These are phyloP conservation scores for Procambarus clarkii DNA, from an alignment of 1,140 invertebrate species.

Conservation along the genomic window DNA sequence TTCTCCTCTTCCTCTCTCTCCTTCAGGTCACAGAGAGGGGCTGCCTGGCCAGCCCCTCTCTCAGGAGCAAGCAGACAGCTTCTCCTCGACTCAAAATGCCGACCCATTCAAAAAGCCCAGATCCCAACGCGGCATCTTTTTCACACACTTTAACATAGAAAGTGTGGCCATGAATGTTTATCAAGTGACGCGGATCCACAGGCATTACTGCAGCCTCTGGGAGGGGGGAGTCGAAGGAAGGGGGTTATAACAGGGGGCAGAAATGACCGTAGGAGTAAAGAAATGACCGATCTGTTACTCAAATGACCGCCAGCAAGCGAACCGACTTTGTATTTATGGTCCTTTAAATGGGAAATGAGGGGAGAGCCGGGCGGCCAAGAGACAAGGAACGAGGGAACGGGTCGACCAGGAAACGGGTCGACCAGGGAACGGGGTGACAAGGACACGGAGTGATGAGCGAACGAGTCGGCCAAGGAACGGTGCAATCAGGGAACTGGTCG, in stretches of 20 bases:
- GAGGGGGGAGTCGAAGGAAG: too few relatives aligned
- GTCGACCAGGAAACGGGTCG: too few relatives aligned
- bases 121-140: constrained; percentile 23
- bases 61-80: background rate
- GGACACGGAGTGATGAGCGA: too few relatives aligned
- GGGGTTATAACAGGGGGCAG: constrained; percentile 11
- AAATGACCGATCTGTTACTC: constrained; percentile 51
- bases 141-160: constrained; percentile 43
- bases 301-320: constrained; percentile 35
- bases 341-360: constrained; percentile 55
- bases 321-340: constrained; percentile 50
- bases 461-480: too few relatives aligned
- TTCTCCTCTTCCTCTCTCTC: background rate
- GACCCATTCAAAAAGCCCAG: constrained; percentile 21
- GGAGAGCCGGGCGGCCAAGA: background rate
- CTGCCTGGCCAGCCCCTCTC: background rate
- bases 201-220: constrained; percentile 42
- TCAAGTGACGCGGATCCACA: constrained; percentile 42
- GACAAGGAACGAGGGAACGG: background rate
- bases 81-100: constrained; percentile 1
- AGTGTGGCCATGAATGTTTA: constrained; percentile 45
- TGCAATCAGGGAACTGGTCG: background rate
- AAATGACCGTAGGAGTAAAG: constrained; percentile 47
- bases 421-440: too few relatives aligned
- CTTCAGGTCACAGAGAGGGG: background rate